These are phyloP conservation scores for Ispidina lecontei DNA, from an alignment of 2,797 vertebrate species.

Conservation along the genomic window DNA sequence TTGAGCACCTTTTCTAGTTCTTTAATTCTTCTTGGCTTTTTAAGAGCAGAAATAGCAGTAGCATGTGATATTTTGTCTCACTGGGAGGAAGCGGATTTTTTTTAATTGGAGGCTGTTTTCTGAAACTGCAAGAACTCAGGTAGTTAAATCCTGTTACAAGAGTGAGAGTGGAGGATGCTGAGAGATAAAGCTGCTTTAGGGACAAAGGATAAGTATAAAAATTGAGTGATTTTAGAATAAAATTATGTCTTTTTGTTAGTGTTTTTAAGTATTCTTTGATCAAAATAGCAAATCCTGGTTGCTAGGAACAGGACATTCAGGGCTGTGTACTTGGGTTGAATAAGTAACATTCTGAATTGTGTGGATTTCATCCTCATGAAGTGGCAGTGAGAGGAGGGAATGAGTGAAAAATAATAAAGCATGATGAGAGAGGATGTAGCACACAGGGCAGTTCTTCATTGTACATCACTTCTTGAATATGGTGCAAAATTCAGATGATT, in stretches of 20 bases:
- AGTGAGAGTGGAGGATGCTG: not conserved
- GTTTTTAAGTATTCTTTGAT: not conserved
- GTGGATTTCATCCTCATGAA: not conserved
- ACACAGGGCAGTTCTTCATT: not conserved
- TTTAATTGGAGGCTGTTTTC: not conserved
- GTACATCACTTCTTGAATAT: not conserved
- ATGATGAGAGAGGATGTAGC: not conserved
- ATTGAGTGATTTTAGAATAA: not conserved
- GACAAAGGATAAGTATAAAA: not conserved
- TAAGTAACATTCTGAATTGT: not conserved
- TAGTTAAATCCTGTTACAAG: not conserved
- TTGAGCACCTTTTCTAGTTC: conserved; percentile 10
- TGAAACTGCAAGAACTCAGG: not conserved
- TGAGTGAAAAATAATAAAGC: not conserved
- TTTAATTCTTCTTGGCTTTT: conserved; percentile 18
- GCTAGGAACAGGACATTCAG: not conserved
- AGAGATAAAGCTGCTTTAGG: not conserved
- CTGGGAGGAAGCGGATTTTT: not conserved
- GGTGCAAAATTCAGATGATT: not conserved
- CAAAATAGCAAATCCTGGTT: not conserved
- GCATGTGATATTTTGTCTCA: not conserved
- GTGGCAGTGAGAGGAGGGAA: not conserved
- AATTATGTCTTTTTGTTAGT: not conserved
- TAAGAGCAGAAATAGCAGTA: not conserved
- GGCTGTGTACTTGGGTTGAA: not conserved